These are phyloP conservation scores for Onychostruthus taczanowskii DNA, from an alignment of 2,113 vertebrate genomes.

Conservation along the genomic window DNA sequence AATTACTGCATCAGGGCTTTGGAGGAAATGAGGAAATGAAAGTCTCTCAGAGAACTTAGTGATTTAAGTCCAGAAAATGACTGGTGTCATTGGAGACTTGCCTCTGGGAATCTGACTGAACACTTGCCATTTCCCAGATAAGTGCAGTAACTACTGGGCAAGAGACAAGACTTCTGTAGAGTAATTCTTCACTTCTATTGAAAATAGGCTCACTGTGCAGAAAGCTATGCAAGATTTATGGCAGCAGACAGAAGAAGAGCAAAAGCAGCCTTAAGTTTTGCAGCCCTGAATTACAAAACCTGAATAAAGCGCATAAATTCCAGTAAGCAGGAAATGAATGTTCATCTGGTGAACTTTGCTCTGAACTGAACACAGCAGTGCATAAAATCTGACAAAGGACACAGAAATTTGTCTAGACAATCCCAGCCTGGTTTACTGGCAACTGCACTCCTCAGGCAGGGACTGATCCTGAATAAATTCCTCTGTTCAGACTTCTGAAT, in stretches of 20 bases:
- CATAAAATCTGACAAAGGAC: background rate
- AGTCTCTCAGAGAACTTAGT: background rate
- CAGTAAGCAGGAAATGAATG: background rate
- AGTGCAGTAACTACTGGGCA: background rate
- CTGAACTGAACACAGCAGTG: background rate
- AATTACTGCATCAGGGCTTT: background rate
- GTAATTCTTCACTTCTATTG: background rate
- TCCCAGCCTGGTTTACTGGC: background rate
- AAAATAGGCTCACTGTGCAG: background rate
- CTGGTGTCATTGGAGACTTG: background rate
- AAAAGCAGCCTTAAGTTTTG: background rate
- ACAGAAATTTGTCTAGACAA: background rate
- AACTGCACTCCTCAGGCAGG: background rate
- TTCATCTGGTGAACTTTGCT: background rate
- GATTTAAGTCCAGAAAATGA: background rate
- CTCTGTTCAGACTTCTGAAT: background rate
- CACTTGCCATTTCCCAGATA: background rate
- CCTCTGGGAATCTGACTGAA: background rate
- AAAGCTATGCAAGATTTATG: background rate
- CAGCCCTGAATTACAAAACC: background rate
- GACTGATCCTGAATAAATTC: background rate
- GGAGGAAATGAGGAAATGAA: background rate
- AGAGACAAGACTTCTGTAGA: background rate
- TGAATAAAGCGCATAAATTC: background rate
- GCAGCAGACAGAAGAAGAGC: background rate